A percentile compares a stretch with the other conserved stretches of the same genome.
These are phyloP conservation scores for Anodontia alba DNA, from an alignment of 2,888 invertebrate species.

Conservation along the genomic window DNA sequence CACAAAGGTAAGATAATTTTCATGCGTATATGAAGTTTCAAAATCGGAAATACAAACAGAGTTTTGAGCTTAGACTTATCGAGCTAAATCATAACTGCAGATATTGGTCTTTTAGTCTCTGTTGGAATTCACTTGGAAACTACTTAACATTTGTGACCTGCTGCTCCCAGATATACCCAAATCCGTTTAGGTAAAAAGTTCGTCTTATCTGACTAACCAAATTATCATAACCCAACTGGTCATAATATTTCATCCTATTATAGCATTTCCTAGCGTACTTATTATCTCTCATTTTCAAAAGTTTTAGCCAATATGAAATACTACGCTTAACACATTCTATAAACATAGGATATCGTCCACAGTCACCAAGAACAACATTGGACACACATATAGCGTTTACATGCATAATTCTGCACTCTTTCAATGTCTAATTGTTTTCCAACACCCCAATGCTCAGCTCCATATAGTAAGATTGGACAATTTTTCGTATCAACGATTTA, in stretches of 20 bases:
- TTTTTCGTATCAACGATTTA: background rate
- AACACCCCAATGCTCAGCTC: background rate
- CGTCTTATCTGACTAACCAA: background rate
- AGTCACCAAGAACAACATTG: conserved; percentile 15
- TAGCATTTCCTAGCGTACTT: background rate
- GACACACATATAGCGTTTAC: background rate
- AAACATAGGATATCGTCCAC: conserved; percentile 14
- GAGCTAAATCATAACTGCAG: background rate
- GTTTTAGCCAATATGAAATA: conserved; percentile 26
- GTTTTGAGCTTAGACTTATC: background rate
- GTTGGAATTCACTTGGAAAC: background rate
- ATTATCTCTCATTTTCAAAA: background rate
- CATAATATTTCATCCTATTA: background rate
- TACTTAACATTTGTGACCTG: background rate
- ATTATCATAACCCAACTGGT: background rate
- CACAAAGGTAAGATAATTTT: background rate
- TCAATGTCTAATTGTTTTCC: background rate
- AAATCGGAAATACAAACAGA: background rate
- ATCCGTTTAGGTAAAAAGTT: background rate
- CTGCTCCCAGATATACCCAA: conserved; percentile 3
- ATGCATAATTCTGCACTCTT: background rate
- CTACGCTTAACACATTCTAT: background rate
- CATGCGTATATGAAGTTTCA: background rate
- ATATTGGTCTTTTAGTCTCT: background rate
- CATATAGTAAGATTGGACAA: background rate